Evolutionary conservation across 1,140 invertebrate genomes (phyloP), one percentile per base, ranked within the genome.

Genomic region (Drosophila tsacasi): DNA sequence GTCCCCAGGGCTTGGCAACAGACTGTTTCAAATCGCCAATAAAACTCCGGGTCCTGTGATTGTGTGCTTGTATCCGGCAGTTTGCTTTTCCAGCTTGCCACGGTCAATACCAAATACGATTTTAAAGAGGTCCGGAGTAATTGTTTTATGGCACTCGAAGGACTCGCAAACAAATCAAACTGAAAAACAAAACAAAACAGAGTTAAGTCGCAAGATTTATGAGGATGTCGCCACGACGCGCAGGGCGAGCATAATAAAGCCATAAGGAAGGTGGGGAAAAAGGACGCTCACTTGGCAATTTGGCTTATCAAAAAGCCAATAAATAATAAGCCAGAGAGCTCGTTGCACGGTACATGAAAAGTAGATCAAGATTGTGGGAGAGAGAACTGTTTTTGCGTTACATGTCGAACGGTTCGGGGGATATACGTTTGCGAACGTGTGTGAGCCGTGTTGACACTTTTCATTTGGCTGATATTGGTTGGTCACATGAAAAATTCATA

Each of bases 61-160:
- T 57, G 47, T 52, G 63, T 55, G 52, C 47, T 61, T 17, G 46
- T 25, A 21, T 46, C 19, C 55, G 25, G 21, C 67, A 37, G 54
- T 69, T 68, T 79, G 63, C 60, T 12, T 44, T 79, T 52, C 30
- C 58, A 54, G 78, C 49, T 50, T 67, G 44, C 15, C 60, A 19
- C 46, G 77, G 77, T 78, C 85, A 84, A 87, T 81, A 73, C 35
- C 47, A 62, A 37, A 81, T 46, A 69, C 57, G 69, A 60, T 86
- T 82, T 86, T 60, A 71, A 82, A 69, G 65, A 82, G 57, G 61
- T 67, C 65, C 65, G 55, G 55, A 49, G 85, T 90, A 89, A 89
- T 89, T 90, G 84, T 85, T 89, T 89, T 90, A 90, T 79, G 68
- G 66, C 75, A 69, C 84, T 90, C 85, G 13, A 42, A 84, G 85